phyloP scores from a whole-genome alignment of 2,113 vertebrate genomes.

The Fulica atra region DNA sequence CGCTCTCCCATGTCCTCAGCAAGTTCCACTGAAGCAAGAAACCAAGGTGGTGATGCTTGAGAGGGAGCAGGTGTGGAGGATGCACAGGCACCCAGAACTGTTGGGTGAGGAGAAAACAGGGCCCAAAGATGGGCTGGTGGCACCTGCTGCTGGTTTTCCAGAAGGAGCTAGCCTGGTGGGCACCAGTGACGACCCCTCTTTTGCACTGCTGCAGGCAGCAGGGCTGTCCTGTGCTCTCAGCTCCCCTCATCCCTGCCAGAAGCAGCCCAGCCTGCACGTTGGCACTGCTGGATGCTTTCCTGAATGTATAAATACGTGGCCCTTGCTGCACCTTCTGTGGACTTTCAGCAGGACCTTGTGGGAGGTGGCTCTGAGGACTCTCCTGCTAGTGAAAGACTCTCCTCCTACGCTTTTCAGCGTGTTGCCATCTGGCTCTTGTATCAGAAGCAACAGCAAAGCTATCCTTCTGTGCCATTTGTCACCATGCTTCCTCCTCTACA shows the following conservation, averaged over 20 bases:
- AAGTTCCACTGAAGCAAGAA: neutral
- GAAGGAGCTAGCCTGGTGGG: neutral
- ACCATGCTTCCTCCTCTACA: neutral
- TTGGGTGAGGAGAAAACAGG: neutral
- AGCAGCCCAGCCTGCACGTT: neutral
- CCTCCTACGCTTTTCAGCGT: neutral
- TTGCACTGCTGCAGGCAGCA: neutral
- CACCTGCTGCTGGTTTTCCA: neutral
- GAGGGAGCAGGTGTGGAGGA: neutral
- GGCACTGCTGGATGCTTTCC: neutral
- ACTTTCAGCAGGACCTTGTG: neutral
- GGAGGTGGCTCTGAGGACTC: neutral
- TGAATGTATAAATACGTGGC: neutral
- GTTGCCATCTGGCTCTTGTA: neutral
- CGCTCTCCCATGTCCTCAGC: neutral
- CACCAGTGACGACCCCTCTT: neutral
- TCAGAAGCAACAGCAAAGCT: neutral
- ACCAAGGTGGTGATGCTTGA: neutral
- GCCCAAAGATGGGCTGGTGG: neutral
- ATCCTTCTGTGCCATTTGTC: neutral
- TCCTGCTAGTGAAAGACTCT: neutral
- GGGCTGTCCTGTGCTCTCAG: neutral
- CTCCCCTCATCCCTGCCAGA: neutral
- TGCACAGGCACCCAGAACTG: neutral
- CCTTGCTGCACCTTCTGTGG: neutral